Evolutionary conservation across 2,888 invertebrate species (phyloP), one percentile per base, ranked within the genome.

Genomic region (Acrobasis consociella): DNA sequence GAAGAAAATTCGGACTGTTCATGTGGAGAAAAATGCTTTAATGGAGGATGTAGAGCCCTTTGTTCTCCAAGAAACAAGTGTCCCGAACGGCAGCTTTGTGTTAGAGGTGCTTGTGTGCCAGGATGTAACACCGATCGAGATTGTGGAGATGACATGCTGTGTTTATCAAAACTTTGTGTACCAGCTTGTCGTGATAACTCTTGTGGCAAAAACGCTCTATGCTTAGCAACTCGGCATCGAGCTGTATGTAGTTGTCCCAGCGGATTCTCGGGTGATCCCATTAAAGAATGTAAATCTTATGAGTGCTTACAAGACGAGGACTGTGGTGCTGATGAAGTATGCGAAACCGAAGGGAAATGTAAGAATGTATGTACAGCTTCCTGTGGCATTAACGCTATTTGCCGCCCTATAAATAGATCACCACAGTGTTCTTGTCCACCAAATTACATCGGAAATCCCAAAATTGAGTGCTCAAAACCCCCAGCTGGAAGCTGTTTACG

Each of bases 241-340:
- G 95, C 97, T 53, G 94, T 98, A 5, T 98, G 98, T 80, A 94
- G 97, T 64, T 98, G 98, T 78, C 97, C 97, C 0, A 96, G 97
- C 76, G 97, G 97, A 15, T 97, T 94, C 77, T 96, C 96, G 70
- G 97, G 97, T 0, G 96, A 97, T 78, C 97, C 97, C 0, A 94
- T 94, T 64, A 94, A 94, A 68, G 94, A 95, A 75, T 97, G 97
- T 75, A 94, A 94, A 66, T 94, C 95, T 67, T 95, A 96, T 69
- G 97, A 97, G 87, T 98, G 98, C 74, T 93, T 94, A 62, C 91
- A 92, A 58, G 95, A 97, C 78, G 93, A 94, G 9, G 97, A 97
- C 74, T 98, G 98, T 77, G 96, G 96, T 61, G 76, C 93, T 1
- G 96, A 95, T 73, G 97, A 97, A 83, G 94, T 94, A 69, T 98